Evolutionary conservation across 2,888 invertebrate genomes (phyloP), one percentile per base, ranked within the genome.

Genomic region (Oscheius sp.): DNA sequence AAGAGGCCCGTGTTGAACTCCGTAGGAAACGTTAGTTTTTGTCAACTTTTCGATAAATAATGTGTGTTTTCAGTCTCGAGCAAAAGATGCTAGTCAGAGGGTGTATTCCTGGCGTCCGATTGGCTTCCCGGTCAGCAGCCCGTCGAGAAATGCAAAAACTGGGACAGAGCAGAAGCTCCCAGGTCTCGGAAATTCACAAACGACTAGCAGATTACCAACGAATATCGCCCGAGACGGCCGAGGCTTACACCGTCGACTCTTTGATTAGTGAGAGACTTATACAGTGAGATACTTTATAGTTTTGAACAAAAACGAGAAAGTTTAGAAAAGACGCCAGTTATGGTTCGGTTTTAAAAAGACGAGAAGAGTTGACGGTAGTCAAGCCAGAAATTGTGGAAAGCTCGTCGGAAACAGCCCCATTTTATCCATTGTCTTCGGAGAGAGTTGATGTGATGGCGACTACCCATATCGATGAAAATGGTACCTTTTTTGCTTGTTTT

Each of bases 201-300:
- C 59, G 76, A 13, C 63, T 79, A 50, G 78, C 74, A 4, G 77
- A 79, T 13, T 77, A 48, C 59, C 72, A 77, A 51, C 60, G 75
- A 59, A 51, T 62, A 21, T 7, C 35, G 70, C 29, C 59, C 57
- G 62, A 33, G 51, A 32, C 10, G 5, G 53, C 57, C 13, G 32
- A 68, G 10, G 21, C 66, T 59, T 81, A 76, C 48, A 71, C 73
- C 50, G 79, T 78, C 9, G 79, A 78, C 37, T 81, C 80, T 7
- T 72, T 84, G 78, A 57, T 80, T 5, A 83, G 82, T 1, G 81
- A 84, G 70, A 79, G 76, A 51, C 47, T 81, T n/a, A 76, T 84
- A 32, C 68, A 78, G 79, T 79, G 32, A 57, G 74, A 21, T 21
- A 21, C 47, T 33, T 47, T 42, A 32, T 9, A 50, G 11, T 51